Evolutionary conservation across 2,113 vertebrate species (phyloP), one percentile per base, ranked within the genome.

Genomic region (Vulpes lagopus): DNA sequence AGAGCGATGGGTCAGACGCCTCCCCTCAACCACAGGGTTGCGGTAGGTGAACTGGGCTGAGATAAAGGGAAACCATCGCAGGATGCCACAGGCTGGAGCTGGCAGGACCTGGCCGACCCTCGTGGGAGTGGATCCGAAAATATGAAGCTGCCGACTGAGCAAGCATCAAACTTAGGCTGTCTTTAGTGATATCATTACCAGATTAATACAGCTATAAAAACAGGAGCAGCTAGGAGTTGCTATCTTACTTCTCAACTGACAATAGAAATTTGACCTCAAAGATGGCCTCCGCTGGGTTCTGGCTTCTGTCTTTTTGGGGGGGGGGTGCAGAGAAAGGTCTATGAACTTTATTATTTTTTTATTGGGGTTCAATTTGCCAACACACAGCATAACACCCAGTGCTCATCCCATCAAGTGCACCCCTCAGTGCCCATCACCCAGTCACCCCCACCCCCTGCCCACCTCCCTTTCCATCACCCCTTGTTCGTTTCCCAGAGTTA

Each of bases 221-320:
- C 59, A 27, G 25, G 93, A 71, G 35, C 27, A 83, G 11, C 30
- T 55, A 73, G 65, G n/a, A 55, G 23, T 25, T 55, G 8, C 81
- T 80, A 67, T 88, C 25, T 57, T 74, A 6, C 11, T 69, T 55
- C 69, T 89, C 78, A 81, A 59, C 25, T 59, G 79, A 80, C 38
- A 23, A n/a, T 32, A 60, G 35, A 93, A 84, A 60, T 59, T 35
- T 80, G 22, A 89, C 82, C 57, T 94, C 84, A 79, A 80, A 95
- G 62, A 74, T 43, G 12, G 25, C 20, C 55, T 8, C 73, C 59
- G n/a, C 51, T 89, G 64, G n/a, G 10, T 88, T 94, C 79, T 94
- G 43, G 43, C 43, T 43, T 43, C 43, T 43, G 43, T 43, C 43
- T 43, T 43, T 43, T 43, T 43, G 4, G 38, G 38, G 43, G 5